Conservation (phyloP, 1,140 invertebrate species). For the Pantala flavescens region DNA sequence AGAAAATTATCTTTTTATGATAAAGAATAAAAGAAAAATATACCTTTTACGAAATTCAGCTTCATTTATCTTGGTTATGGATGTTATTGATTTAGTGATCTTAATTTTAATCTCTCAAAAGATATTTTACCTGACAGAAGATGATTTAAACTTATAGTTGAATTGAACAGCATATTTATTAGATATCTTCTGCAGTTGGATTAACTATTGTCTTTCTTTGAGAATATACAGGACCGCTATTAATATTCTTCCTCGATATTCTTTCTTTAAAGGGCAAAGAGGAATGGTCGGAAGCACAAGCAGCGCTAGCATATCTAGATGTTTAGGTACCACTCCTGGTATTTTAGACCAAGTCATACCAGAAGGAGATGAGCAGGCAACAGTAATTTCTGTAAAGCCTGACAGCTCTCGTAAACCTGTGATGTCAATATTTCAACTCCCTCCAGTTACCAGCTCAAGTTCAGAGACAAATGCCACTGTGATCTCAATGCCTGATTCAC, state of each 20-base stretch:
- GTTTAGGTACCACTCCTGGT: conserved; percentile 12
- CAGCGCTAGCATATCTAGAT: conserved; percentile 18
- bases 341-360: conserved; percentile 24
- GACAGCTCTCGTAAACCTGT: background rate
- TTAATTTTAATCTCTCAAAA: too few relatives aligned
- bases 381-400: conserved; percentile 22
- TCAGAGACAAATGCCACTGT: background rate
- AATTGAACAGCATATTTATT: too few relatives aligned
- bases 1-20: too few relatives aligned
- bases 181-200: too few relatives aligned
- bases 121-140: too few relatives aligned
- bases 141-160: too few relatives aligned
- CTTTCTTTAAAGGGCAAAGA: conserved; percentile 5
- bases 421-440: background rate
- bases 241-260: background rate
- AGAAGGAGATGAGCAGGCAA: conserved; percentile 26
- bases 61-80: too few relatives aligned
- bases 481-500: background rate
- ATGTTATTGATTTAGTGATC: too few relatives aligned
- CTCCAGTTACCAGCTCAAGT: background rate
- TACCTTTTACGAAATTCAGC: too few relatives aligned
- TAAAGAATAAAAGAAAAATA: too few relatives aligned
- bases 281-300: conserved; percentile 11
- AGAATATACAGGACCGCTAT: too few relatives aligned
- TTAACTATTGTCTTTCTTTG: too few relatives aligned